Evolutionary conservation across 2,797 vertebrate genomes (phyloP).

Genomic region (Oreochromis grahami): DNA sequence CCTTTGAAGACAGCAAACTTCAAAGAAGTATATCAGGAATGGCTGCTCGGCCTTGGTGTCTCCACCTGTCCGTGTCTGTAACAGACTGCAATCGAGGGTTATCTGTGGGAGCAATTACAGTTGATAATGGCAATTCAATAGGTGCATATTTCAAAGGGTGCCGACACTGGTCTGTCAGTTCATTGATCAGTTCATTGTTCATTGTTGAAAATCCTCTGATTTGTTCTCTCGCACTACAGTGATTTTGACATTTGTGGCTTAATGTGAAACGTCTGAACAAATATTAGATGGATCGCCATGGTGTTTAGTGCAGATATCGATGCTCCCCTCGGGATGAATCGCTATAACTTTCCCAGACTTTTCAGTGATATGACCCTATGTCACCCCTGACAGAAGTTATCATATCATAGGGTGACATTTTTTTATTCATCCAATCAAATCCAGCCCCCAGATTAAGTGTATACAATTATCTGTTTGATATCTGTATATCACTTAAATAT

Average conservation of each 20-base stretch:
- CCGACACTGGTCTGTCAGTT: not conserved
- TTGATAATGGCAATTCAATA: not conserved
- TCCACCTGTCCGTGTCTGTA: not conserved
- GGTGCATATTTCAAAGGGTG: not conserved
- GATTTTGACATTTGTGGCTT: not conserved
- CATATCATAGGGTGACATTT: not conserved
- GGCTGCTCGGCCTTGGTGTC: not conserved
- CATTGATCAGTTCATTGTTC: not conserved
- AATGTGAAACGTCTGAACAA: not conserved
- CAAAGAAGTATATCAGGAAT: not conserved
- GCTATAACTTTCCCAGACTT: not conserved
- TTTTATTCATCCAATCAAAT: not conserved
- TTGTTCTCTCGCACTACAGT: not conserved
- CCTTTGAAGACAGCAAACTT: not conserved
- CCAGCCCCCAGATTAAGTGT: not conserved
- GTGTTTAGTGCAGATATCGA: not conserved
- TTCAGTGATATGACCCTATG: not conserved
- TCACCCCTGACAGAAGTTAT: not conserved
- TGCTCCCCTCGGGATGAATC: not conserved
- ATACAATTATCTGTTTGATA: not conserved
- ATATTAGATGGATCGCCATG: not conserved
- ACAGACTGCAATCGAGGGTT: not conserved
- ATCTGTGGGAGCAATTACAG: not conserved
- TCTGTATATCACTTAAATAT: not conserved
- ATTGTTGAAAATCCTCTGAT: not conserved